Conservation (phyloP, 1,140 invertebrate genomes). For the Wasmannia auropunctata region DNA sequence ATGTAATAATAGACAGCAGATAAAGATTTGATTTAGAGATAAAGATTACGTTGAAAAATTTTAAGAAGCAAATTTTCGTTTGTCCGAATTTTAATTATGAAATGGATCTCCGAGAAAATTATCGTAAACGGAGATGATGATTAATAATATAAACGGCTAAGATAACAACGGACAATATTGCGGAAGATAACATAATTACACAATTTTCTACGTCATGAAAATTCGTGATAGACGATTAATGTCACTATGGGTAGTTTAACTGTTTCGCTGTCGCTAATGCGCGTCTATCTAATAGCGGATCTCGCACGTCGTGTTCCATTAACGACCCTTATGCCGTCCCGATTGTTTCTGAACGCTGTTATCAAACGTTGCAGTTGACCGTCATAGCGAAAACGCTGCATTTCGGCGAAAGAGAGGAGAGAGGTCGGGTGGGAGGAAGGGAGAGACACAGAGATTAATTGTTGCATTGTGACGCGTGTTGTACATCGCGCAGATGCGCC, state of each 20-base stretch:
- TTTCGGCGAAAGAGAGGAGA: background rate
- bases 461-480: slow-evolving; percentile 31
- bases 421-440: background rate
- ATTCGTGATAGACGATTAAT: slow-evolving; percentile 15
- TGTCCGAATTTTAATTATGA: background rate
- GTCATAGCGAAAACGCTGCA: background rate
- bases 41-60: background rate
- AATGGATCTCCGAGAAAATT: background rate
- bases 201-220: slow-evolving; percentile 31
- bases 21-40: background rate
- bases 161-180: background rate
- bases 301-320: slow-evolving; percentile 45
- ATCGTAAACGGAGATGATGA: background rate
- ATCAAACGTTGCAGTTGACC: slow-evolving; percentile 47
- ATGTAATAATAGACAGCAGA: background rate
- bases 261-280: slow-evolving; percentile 35
- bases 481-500: background rate
- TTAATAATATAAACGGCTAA: background rate
- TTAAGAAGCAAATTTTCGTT: background rate
- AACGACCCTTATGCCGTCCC: slow-evolving; percentile 31
- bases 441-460: slow-evolving; percentile 32
- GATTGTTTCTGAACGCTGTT: slow-evolving; percentile 37
- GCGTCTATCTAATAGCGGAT: slow-evolving; percentile 38
- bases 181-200: background rate
- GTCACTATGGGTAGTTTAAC: slow-evolving; percentile 20